A percentile compares a stretch with the other conserved stretches of the same genome.
Conservation (phyloP, 2,113 vertebrate genomes). For the Argyrosomus japonicus region DNA sequence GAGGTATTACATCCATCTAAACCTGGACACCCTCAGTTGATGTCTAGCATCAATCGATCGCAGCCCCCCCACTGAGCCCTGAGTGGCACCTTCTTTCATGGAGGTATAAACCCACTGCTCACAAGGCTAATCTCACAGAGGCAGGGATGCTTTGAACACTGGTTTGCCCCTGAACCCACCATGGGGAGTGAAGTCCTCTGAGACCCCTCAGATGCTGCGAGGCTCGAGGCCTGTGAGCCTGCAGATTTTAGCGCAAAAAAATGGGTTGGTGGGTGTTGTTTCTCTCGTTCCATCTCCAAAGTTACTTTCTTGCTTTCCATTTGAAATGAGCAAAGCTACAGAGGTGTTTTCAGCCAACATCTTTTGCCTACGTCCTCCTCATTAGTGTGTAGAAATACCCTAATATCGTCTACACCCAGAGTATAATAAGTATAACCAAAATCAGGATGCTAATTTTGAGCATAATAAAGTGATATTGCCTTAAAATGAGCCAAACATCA, state of each 20-base stretch:
- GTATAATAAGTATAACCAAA: too few species aligned
- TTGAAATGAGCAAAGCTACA: neutral
- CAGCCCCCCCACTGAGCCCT: constrained; percentile 36
- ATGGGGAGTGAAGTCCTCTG: constrained; percentile 22
- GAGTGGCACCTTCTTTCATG: constrained; percentile 60
- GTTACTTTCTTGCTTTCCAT: neutral
- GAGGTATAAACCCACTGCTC: constrained; percentile 33
- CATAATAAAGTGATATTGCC: neutral
- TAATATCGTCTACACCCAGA: neutral
- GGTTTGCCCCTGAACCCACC: constrained; percentile 34
- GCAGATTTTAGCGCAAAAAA: constrained; percentile 14
- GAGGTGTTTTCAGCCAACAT: neutral
- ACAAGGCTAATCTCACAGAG: constrained; percentile 44
- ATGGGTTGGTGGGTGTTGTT: neutral
- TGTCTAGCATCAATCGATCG: constrained; percentile 33
- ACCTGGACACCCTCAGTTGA: constrained; percentile 2
- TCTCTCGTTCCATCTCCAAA: neutral
- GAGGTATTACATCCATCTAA: neutral
- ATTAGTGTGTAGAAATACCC: neutral
- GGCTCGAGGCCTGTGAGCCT: constrained; percentile 19
- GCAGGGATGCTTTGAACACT: constrained; percentile 59
- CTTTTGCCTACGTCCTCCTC: neutral
- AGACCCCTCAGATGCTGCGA: constrained; percentile 43
- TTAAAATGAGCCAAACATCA: too few species aligned
- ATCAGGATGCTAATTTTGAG: neutral